These are phyloP conservation scores for Fragum fragum DNA, from an alignment of 2,888 invertebrate species.

Conservation along the genomic window DNA sequence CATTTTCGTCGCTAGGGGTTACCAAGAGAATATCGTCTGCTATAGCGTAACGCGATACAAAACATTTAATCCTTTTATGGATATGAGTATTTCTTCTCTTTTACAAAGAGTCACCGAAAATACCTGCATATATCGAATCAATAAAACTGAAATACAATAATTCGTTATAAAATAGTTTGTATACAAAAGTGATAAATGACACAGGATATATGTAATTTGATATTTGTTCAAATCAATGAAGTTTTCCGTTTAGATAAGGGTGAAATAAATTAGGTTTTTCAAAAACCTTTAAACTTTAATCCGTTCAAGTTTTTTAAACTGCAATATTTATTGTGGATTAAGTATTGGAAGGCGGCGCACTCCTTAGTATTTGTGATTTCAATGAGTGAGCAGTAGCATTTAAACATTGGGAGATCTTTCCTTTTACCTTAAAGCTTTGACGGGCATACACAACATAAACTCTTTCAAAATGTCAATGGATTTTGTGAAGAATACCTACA, in stretches of 20 bases:
- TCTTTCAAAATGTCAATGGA: slow-evolving; percentile 72
- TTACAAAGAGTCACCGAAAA: background rate
- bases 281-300: slow-evolving; percentile 39
- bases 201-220: background rate
- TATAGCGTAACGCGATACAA: background rate
- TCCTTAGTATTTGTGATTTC: background rate
- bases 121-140: no score
- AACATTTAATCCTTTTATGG: slow-evolving; percentile 4
- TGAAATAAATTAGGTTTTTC: slow-evolving; percentile 30
- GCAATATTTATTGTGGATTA: slow-evolving; percentile 18
- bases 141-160: no score
- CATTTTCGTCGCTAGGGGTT: slow-evolving; percentile 35
- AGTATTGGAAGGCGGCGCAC: background rate
- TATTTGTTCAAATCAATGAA: slow-evolving; percentile 1
- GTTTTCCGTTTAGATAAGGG: background rate
- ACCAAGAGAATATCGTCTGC: slow-evolving; percentile 15
- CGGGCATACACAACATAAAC: background rate
- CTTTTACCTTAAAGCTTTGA: background rate
- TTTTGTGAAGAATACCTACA: slow-evolving; percentile 72
- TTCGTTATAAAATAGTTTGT: no score
- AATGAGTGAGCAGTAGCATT: background rate
- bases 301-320: slow-evolving; percentile 28
- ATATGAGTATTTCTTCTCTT: background rate
- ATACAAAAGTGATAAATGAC: no score
- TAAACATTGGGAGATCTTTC: background rate